Conservation (phyloP, 2,113 vertebrate genomes). For the Sardina pilchardus region DNA sequence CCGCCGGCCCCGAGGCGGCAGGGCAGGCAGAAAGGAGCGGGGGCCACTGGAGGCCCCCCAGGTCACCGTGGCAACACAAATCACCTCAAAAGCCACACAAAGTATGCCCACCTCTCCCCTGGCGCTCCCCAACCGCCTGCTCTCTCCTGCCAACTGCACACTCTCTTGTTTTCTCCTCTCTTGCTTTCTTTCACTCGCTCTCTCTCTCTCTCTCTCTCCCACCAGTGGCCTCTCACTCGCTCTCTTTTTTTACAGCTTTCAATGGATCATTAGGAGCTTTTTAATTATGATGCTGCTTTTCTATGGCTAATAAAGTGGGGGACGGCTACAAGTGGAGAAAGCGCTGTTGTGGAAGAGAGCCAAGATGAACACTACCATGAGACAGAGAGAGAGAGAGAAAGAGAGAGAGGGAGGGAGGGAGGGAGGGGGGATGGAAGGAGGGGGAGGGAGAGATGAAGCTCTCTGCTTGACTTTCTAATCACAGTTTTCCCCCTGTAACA, state of each 20-base stretch:
- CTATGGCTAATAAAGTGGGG: conserved; percentile 33
- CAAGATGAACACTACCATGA: conserved; percentile 17
- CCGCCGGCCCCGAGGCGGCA: not conserved
- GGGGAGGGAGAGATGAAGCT: conserved; percentile 22
- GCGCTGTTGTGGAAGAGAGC: conserved; percentile 5
- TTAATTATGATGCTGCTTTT: conserved; percentile 34
- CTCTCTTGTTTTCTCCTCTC: not conserved
- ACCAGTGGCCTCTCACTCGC: not conserved
- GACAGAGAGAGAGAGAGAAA: conserved; percentile 24
- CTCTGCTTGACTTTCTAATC: conserved; percentile 39
- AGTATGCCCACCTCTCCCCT: not conserved
- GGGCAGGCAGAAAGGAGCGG: not conserved
- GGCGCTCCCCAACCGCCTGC: not conserved
- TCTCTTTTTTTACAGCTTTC: conserved; percentile 12
- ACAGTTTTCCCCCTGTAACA: conserved; percentile 51
- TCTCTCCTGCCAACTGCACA: not conserved
- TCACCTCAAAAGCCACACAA: conserved; percentile 4
- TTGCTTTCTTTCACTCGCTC: not conserved
- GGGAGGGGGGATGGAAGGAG: not conserved
- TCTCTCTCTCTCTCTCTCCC: not conserved
- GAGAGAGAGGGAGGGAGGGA: not conserved
- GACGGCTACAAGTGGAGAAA: conserved; percentile 31
- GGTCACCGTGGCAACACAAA: conserved; percentile 6
- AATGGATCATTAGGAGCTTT: conserved; percentile 13
- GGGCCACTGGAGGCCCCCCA: not conserved